phyloP scores from a whole-genome alignment of 2,797 vertebrate species.

The Muscicapa comitata region DNA sequence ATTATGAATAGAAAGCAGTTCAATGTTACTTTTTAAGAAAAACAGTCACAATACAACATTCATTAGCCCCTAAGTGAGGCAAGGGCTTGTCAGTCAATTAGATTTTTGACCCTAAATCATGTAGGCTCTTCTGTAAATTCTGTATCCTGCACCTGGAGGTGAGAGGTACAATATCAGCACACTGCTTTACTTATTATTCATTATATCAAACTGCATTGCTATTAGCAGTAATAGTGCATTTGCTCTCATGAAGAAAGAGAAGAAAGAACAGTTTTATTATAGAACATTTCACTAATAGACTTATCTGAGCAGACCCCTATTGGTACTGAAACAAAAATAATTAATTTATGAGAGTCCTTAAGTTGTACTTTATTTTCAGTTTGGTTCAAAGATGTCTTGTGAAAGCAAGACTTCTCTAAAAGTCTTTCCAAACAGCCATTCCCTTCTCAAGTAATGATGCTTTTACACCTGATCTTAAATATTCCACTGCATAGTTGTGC shows the following conservation, averaged over 20 bases:
- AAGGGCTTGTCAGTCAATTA: slow-evolving; percentile 64
- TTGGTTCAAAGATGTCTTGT: background rate
- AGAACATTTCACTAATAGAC: background rate
- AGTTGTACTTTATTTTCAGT: background rate
- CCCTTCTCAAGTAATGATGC: background rate
- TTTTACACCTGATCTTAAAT: background rate
- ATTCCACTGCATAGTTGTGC: background rate
- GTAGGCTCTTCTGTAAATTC: slow-evolving; percentile 43
- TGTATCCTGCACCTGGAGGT: slow-evolving; percentile 59
- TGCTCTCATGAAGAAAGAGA: background rate
- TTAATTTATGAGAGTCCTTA: background rate
- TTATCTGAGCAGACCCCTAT: background rate
- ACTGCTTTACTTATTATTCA: slow-evolving; percentile 42
- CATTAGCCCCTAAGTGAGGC: slow-evolving; percentile 60
- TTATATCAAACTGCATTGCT: slow-evolving; percentile 15
- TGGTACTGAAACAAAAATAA: background rate
- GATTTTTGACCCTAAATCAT: slow-evolving; percentile 49
- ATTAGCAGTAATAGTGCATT: background rate
- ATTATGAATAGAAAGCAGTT: slow-evolving; percentile 70
- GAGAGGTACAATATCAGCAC: slow-evolving; percentile 55
- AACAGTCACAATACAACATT: slow-evolving; percentile 68
- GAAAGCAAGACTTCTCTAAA: background rate
- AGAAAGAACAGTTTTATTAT: background rate
- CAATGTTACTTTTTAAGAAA: slow-evolving; percentile 59
- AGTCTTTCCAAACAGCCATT: background rate